Conservation (phyloP, 2,888 invertebrate species). For the Boloria selene region DNA sequence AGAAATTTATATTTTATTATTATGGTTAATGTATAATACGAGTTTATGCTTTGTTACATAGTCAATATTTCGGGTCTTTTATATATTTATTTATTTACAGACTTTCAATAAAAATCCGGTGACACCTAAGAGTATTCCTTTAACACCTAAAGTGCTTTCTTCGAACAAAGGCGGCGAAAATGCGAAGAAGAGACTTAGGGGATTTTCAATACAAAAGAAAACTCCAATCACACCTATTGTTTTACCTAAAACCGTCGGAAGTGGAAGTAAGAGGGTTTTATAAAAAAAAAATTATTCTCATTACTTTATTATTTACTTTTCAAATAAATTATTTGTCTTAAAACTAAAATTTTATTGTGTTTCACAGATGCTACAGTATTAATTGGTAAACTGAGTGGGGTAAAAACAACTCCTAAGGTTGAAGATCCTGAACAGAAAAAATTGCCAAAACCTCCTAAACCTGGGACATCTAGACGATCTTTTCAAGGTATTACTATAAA, state of each 20-base stretch:
- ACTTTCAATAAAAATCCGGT: slow-evolving; percentile 2
- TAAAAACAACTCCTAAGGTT: slow-evolving; percentile 60
- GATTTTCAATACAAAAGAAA: slow-evolving; percentile 78
- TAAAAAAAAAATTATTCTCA: too few species aligned
- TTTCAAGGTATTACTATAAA: slow-evolving; percentile 46
- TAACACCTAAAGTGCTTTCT: slow-evolving; percentile 17
- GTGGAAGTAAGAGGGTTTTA: slow-evolving; percentile 55
- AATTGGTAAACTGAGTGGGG: slow-evolving; percentile 69
- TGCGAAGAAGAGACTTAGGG: slow-evolving; percentile 73
- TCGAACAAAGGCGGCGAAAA: slow-evolving; percentile 66
- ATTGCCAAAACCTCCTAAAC: slow-evolving; percentile 69
- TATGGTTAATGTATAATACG: too few species aligned
- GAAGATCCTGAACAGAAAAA: slow-evolving; percentile 58
- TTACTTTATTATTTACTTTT: too few species aligned
- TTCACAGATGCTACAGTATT: slow-evolving; percentile 62
- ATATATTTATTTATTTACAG: slow-evolving; percentile 22
- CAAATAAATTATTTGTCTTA: not conserved
- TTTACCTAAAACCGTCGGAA: slow-evolving; percentile 53
- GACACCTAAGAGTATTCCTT: slow-evolving; percentile 8
- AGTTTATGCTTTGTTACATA: not conserved
- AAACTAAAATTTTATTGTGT: slow-evolving; percentile 8
- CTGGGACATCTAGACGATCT: slow-evolving; percentile 55
- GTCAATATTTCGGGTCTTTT: not conserved
- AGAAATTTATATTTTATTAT: not conserved
- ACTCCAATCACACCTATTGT: slow-evolving; percentile 55